Evolutionary conservation across 2,888 invertebrate genomes (phyloP).

Genomic region (Drosophila mettleri): DNA sequence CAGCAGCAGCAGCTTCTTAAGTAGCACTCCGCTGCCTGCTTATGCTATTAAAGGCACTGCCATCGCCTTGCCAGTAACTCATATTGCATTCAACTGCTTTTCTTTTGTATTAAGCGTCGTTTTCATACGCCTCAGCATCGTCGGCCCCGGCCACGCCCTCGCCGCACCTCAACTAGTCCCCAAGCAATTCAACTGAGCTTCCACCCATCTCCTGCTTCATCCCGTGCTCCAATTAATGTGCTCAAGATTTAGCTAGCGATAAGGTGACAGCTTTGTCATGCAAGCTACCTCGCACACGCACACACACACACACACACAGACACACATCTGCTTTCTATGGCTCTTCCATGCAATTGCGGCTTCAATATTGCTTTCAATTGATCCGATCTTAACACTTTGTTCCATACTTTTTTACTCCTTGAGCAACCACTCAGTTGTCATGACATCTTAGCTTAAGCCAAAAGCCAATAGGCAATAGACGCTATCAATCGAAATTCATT

Average conservation of each 20-base stretch:
- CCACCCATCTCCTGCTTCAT: slow-evolving; percentile 2
- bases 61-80: slow-evolving; percentile 23
- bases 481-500: not conserved
- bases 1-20: slow-evolving; percentile 58
- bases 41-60: slow-evolving; percentile 64
- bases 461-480: too few species aligned
- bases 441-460: not conserved
- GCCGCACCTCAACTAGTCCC: slow-evolving; percentile 2
- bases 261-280: slow-evolving; percentile 32
- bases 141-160: not conserved
- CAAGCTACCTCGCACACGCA: slow-evolving; percentile 4
- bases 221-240: slow-evolving; percentile 66
- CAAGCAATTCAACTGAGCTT: slow-evolving; percentile 20
- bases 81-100: slow-evolving; percentile 52
- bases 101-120: slow-evolving; percentile 50
- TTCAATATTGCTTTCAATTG: slow-evolving; percentile 43
- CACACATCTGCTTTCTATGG: slow-evolving; percentile 11
- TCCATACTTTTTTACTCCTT: not conserved
- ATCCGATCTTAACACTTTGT: slow-evolving; percentile 1
- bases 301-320: slow-evolving; percentile 7
- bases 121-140: slow-evolving; percentile 1
- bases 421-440: not conserved
- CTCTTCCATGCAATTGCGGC: slow-evolving; percentile 19
- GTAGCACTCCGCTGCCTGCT: slow-evolving; percentile 70
- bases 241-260: slow-evolving; percentile 48